Base-by-base conservation (phyloP, 2,888 invertebrate species). In the Rhagophthalmus giganteus region DNA sequence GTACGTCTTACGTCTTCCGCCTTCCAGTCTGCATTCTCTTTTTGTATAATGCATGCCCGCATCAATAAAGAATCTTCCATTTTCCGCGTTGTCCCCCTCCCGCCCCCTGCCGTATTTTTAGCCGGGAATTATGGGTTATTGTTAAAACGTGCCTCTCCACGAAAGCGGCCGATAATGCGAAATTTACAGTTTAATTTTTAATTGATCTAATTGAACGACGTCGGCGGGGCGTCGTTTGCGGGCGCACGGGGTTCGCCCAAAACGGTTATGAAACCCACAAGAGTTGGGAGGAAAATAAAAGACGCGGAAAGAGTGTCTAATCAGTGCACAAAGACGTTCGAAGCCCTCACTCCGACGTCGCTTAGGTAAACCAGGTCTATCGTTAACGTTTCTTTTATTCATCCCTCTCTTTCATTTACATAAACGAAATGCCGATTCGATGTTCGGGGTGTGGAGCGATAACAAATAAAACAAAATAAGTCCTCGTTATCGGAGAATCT, bases 301-400 rank as follows among this genome's bases (percentile, higher is more conserved):
- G 45, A 28, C 45, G 33, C 39, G 30, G 40, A 20, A 16, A 31
- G n/a, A n/a, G n/a, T n/a, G 41, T 47, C 52, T 52, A 52, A 52
- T 52, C 52, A 52, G 47, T 27, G 26, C 46, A 46, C 47, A 52
- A 52, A 52, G 52, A 37, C 35, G 41, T 33, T 52, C 37, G 37
- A 47, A 52, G 47, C 33, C 37, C 38, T 52, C n/a, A n/a, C n/a
- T 47, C 33, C 26, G 38, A 52, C 27, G 25, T 47, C 39, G 20
- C 51, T 52, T 52, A 52, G 46, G 52, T 52, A 52, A 47, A 47
- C 52, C 52, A 52, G 52, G 52, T 52, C 52, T 52, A 52, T 52
- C 52, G 52, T 47, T 52, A 52, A 52, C 52, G 46, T 47, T 52
- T 52, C 47, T 52, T 52, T 47, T 41, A 49, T 49, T 49, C 51